A percentile compares a stretch with the other conserved stretches of the same genome.
Conservation (phyloP, 2,888 invertebrate species). For the Heliconius ethilla region DNA sequence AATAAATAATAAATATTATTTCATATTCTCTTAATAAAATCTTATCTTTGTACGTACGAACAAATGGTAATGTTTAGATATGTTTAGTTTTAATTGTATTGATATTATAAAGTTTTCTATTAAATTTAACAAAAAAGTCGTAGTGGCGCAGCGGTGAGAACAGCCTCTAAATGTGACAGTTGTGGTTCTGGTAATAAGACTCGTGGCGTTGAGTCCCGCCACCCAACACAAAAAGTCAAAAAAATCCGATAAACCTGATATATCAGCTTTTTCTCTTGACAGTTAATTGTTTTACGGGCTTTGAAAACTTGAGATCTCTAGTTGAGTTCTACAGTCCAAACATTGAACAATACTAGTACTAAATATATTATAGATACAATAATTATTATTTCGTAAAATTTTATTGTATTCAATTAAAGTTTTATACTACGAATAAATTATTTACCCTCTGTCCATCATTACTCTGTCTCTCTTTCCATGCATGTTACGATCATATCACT, state of each 20-base stretch:
- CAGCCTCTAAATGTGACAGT: background rate
- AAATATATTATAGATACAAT: too few relatives aligned
- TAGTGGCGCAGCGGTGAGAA: background rate
- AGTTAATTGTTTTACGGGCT: too few relatives aligned
- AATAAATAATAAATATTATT: background rate
- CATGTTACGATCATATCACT: constrained; percentile 79
- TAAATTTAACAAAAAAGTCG: background rate
- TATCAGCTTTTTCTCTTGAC: too few relatives aligned
- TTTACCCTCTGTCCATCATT: constrained; percentile 21
- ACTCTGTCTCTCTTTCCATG: constrained; percentile 55
- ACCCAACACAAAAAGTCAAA: too few relatives aligned
- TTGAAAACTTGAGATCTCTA: too few relatives aligned
- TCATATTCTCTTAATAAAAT: background rate
- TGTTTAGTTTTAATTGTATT: background rate
- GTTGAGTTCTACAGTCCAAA: too few relatives aligned
- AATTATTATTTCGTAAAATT: too few relatives aligned
- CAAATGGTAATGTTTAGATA: background rate
- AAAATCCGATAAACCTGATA: too few relatives aligned
- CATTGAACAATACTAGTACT: too few relatives aligned
- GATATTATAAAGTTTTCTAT: background rate
- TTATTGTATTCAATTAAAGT: too few relatives aligned
- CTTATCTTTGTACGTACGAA: background rate
- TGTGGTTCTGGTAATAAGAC: background rate
- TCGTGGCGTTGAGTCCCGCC: too few relatives aligned
- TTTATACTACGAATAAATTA: too few relatives aligned